Evolutionary conservation across 1,140 invertebrate genomes (phyloP).

Genomic region (Lasaia peninsularis): DNA sequence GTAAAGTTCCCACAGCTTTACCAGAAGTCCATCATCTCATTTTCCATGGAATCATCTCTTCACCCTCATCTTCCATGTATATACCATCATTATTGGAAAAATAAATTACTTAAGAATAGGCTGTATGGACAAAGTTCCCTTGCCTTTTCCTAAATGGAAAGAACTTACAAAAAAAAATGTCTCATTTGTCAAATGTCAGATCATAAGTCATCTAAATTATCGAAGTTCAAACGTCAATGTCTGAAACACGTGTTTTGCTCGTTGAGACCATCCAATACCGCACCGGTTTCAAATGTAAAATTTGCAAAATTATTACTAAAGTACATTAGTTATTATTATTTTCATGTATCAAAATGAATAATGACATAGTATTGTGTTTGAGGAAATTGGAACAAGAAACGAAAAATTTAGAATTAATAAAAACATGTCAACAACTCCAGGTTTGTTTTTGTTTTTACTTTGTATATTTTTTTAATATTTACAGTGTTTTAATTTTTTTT

Average conservation of each 20-base stretch:
- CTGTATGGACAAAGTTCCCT: no score
- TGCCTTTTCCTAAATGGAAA: no score
- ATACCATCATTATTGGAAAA: no score
- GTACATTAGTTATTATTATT: neutral
- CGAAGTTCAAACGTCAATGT: neutral
- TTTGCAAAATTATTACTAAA: neutral
- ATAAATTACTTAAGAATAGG: neutral
- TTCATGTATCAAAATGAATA: constrained; percentile 35
- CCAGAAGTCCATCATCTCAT: no score
- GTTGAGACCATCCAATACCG: neutral
- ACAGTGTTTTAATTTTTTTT: constrained; percentile 8
- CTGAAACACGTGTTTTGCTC: constrained; percentile 5
- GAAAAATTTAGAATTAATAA: constrained; percentile 36
- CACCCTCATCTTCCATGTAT: no score
- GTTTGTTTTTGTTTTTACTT: constrained; percentile 34
- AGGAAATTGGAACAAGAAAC: constrained; percentile 39
- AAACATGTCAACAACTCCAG: constrained; percentile 46
- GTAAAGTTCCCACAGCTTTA: no score
- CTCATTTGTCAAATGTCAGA: neutral
- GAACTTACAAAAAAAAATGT: no score
- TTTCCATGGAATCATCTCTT: no score
- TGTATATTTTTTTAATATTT: neutral
- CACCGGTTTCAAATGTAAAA: neutral
- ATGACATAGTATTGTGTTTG: constrained; percentile 34
- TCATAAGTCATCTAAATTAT: neutral